A percentile compares a stretch with the other conserved stretches of the same genome.
Evolutionary conservation across 2,113 vertebrate genomes (phyloP).

Genomic region (Actinemys pallida): DNA sequence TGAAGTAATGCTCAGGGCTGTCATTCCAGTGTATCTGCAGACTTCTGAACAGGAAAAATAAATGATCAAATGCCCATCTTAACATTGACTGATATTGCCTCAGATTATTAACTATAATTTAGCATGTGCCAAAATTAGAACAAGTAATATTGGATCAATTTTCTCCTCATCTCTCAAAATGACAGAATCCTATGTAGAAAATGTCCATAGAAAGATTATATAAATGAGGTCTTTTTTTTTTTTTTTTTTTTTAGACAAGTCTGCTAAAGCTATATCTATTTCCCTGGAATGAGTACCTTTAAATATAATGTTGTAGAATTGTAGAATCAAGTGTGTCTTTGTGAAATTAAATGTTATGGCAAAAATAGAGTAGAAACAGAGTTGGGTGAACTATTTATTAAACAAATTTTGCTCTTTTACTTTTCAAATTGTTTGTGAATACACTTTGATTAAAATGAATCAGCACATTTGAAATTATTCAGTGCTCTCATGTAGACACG

Average conservation of each 20-base stretch:
- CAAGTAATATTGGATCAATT: not conserved
- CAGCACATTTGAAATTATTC: not conserved
- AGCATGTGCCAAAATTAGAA: slow-evolving; percentile 41
- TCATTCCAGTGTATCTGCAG: not conserved
- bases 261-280: not conserved
- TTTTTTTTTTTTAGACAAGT: accelerated
- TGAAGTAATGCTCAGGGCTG: not conserved
- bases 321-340: not conserved
- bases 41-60: not conserved
- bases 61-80: not conserved
- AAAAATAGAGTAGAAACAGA: not conserved
- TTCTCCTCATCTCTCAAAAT: slow-evolving; percentile 32
- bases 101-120: not conserved
- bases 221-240: accelerated
- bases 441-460: not conserved
- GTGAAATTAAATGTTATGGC: not conserved
- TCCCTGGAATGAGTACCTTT: not conserved
- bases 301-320: not conserved
- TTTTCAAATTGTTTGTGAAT: not conserved
- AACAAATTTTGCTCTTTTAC: not conserved
- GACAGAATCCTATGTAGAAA: slow-evolving; percentile 6
- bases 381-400: not conserved
- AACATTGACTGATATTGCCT: not conserved
- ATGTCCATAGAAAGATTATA: not conserved
- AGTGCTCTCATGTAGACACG: accelerated